Evolutionary conservation across 2,888 invertebrate genomes (phyloP).

Genomic region (Pristionchus arcanus): DNA sequence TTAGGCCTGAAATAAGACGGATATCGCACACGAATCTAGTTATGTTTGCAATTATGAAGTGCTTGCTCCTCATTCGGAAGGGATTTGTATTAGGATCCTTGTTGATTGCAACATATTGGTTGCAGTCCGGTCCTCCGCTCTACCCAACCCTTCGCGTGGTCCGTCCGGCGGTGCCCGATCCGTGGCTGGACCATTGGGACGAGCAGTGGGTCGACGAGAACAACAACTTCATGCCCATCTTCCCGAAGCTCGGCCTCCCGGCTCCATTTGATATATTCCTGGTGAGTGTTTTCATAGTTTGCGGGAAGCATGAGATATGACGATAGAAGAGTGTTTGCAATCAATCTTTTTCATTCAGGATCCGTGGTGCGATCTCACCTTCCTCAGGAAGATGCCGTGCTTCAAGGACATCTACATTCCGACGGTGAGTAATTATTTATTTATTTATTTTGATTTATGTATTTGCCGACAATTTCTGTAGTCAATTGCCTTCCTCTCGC

Average conservation of each 20-base stretch:
- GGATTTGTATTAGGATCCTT: too few relatives aligned
- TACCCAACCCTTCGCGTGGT: not conserved
- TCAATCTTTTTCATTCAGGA: not conserved
- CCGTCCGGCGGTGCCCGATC: not conserved
- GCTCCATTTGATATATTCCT: not conserved
- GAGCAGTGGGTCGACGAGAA: not conserved
- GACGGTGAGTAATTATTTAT: not conserved
- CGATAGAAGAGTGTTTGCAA: not conserved
- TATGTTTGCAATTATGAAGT: too few relatives aligned
- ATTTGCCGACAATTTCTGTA: not conserved
- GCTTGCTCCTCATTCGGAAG: too few relatives aligned
- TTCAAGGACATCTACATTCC: conserved; percentile 13
- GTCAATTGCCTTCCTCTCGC: not conserved
- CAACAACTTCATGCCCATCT: not conserved
- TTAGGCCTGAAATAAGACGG: too few relatives aligned
- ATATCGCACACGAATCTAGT: too few relatives aligned
- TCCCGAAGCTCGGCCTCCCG: not conserved
- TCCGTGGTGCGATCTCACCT: not conserved
- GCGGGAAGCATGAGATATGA: too few relatives aligned
- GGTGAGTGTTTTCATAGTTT: not conserved
- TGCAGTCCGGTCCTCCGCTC: too few relatives aligned
- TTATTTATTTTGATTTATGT: not conserved
- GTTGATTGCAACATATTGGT: too few relatives aligned
- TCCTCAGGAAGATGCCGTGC: not conserved
- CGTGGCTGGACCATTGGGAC: not conserved